Base-by-base conservation (phyloP, 2,113 vertebrate species). In the Epinephelus cyanopodus region DNA sequence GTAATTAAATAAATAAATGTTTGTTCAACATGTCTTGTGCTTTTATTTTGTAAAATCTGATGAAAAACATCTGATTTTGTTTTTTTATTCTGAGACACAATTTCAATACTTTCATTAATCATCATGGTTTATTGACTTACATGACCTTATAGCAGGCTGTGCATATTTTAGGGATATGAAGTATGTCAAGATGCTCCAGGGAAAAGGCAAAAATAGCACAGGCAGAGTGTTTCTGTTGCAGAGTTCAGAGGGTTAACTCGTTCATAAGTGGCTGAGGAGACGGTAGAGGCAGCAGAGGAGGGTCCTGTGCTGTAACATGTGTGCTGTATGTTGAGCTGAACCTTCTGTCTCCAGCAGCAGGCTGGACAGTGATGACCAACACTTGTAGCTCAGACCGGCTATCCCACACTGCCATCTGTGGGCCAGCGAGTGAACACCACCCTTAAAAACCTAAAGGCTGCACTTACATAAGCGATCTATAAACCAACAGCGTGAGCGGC, bases 391-490 rank as follows among this genome's bases (percentile, higher is more conserved):
- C 15, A 47, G 18, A 79, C 86, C 0, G 15, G 8, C 69, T 50
- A 85, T 85, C 74, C 87, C 89, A 92, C 87, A 92, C 82, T 94
- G 93, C 93, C 93, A 92, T 84, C 93, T 93, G 70, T 77, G 70
- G 92, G 87, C 50, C 63, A 64, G 5, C 0, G 13, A 47, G 33
- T 8, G 75, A 91, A 91, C 52, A 33, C 1, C 86, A 76, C 15
- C 53, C 12, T 4, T 0, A 21, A 58, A 56, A 39, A 33, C 2
- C 23, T 23, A 2, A 29, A 47, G 39, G 15, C 70, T 21, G 27
- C 17, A 52, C 74, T 93, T 92, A 92, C 65, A 87, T 90, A 92
- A 91, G 86, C 67, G 84, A 91, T 90, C 71, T 70, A 90, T 80
- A 87, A 86, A 91, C 65, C 75, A 39, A 53, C 73, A 82, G 74